phyloP scores from a whole-genome alignment of 2,888 invertebrate genomes.

The Caradrina clavipalpis region DNA sequence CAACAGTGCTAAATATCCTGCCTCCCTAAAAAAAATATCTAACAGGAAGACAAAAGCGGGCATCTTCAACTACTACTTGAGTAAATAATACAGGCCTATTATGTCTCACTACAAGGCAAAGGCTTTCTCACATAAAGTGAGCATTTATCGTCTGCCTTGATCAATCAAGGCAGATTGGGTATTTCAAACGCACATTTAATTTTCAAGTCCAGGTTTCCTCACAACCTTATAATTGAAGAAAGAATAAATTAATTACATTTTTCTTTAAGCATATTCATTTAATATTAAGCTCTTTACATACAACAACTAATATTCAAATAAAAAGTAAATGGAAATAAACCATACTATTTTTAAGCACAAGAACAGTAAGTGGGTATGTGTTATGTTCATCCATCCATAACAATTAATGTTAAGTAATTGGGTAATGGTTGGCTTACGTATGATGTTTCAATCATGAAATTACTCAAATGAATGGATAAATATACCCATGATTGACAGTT shows the following conservation, averaged over 20 bases:
- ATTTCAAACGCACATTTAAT: too few species aligned
- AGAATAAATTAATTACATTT: background rate
- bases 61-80: background rate
- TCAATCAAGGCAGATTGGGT: too few species aligned
- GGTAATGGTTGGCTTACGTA: background rate
- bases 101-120: too few species aligned
- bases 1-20: too few species aligned
- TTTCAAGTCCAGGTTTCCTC: too few species aligned
- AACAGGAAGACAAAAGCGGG: rapidly evolving
- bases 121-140: too few species aligned
- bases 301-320: background rate
- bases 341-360: background rate
- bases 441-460: background rate
- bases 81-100: background rate
- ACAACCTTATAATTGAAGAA: too few species aligned
- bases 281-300: background rate
- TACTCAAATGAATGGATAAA: background rate
- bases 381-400: background rate
- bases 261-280: background rate
- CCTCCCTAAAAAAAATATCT: background rate
- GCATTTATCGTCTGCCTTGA: too few species aligned
- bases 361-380: background rate
- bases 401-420: background rate
- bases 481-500: too few species aligned
- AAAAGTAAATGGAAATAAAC: constrained; percentile 8